Base-by-base conservation (phyloP, 2,797 vertebrate species). In the Masticophis lateralis region DNA sequence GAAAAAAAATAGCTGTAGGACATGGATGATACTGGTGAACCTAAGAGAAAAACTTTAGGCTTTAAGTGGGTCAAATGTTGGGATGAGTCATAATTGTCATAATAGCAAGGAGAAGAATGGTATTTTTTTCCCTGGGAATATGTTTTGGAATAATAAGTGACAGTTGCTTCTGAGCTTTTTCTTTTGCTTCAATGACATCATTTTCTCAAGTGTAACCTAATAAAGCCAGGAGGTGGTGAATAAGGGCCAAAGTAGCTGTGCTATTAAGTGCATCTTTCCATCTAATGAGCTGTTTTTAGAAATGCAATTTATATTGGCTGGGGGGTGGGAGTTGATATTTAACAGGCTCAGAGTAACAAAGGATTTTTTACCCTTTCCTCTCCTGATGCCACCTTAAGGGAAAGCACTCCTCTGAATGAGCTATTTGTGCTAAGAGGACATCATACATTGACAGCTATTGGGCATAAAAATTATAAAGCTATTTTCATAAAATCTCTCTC, bases 11-110 rank as follows among this genome's bases (percentile, higher is more conserved):
- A 86, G 51, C 1, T 96, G 94, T 96, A 96, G 88, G 13, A 90
- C 69, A 86, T 55, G 18, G 97, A 95, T 89, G 95, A 97, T 94
- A 95, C 2, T 61, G 91, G 93, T 95, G 95, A 93, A 93, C 94
- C 95, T 90, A 93, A 87, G 94, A 95, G 94, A 66, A 95, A 96
- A 96, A 94, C 59, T 83, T 94, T 94, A 92, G 93, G 22, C 66
- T 90, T 95, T 94, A 53, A 0, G 55, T 16, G 92, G 95, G 95
- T 96, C 96, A 69, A 8, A 0, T 89, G 53, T 53, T 95, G 87
- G 93, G 93, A 96, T 94, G 96, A 79, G 88, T 92, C 89, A 95
- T 88, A 92, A 95, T 61, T 87, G n/a, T 92, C 87, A 95, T 88
- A 92, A 95, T 63, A 88, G n/a, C 37, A 63, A 95, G 63, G 94